Evolutionary conservation across 2,888 invertebrate genomes (phyloP).

Genomic region (Coleophora flavipennella): DNA sequence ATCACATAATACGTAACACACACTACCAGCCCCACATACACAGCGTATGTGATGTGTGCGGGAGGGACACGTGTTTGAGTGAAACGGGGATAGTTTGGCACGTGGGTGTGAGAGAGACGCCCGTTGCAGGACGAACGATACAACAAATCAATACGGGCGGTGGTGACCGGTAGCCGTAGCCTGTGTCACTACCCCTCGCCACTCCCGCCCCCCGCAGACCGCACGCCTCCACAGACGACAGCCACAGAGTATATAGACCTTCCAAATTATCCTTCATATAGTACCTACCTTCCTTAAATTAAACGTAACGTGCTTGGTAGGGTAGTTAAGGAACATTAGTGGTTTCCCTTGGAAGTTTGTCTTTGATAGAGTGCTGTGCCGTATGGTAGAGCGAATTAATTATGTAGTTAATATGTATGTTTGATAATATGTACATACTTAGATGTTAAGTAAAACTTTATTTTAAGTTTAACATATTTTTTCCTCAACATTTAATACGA

Average conservation of each 20-base stretch:
- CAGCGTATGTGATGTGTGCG: constrained; percentile 58
- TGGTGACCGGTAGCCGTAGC: constrained; percentile 75
- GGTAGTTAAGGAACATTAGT: no score
- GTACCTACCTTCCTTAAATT: no score
- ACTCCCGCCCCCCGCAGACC: constrained; percentile 42
- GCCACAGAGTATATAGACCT: constrained; percentile 42
- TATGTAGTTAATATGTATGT: no score
- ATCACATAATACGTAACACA: constrained; percentile 39
- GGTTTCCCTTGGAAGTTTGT: no score
- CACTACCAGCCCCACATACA: constrained; percentile 29
- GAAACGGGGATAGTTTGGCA: constrained; percentile 27
- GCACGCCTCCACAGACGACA: constrained; percentile 66
- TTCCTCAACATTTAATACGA: no score
- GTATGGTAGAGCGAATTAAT: no score
- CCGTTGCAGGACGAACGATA: constrained; percentile 71
- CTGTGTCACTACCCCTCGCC: constrained; percentile 63
- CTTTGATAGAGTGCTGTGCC: no score
- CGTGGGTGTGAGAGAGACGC: constrained; percentile 52
- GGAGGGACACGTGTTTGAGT: constrained; percentile 46
- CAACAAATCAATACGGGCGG: constrained; percentile 75
- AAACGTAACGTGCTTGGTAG: no score
- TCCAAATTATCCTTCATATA: no score
- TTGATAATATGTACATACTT: no score
- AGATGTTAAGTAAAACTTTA: no score
- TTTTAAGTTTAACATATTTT: no score